A percentile compares a stretch with the other conserved stretches of the same genome.
phyloP scores from a whole-genome alignment of 2,113 vertebrate species.

The Pollachius pollachius region DNA sequence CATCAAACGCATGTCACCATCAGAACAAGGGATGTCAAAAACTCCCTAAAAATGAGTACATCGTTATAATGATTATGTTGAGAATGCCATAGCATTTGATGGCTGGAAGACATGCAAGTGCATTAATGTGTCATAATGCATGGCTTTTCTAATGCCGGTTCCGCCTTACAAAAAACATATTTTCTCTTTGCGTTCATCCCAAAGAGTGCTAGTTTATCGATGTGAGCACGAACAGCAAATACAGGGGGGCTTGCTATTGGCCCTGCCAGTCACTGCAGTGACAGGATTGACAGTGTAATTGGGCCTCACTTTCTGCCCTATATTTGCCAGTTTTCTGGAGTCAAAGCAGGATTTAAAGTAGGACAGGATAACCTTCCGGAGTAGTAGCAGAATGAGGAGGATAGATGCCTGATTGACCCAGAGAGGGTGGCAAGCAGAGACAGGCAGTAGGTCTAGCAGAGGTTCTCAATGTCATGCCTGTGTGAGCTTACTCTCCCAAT shows the following conservation, averaged over 20 bases:
- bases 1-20: conserved; percentile 13
- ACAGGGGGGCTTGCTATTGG: conserved; percentile 22
- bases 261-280: conserved; percentile 47
- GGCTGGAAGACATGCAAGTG: no score
- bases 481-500: no score
- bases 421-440: conserved; percentile 35
- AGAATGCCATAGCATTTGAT: not conserved
- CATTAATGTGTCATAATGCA: not conserved
- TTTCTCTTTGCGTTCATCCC: conserved; percentile 21
- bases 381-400: conserved; percentile 50
- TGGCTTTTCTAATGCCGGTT: not conserved
- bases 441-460: not conserved
- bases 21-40: not conserved
- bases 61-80: not conserved
- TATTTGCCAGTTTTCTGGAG: conserved; percentile 58
- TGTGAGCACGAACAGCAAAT: not conserved
- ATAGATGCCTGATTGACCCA: conserved; percentile 53
- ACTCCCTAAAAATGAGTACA: not conserved
- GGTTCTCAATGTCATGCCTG: no score
- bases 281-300: conserved; percentile 56
- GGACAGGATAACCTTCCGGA: conserved; percentile 69
- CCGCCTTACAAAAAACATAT: conserved; percentile 12
- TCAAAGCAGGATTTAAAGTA: conserved; percentile 60
- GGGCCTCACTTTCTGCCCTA: conserved; percentile 65
- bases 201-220: conserved; percentile 5